Conservation (phyloP, 2,888 invertebrate genomes). For the Orthosia cruda region DNA sequence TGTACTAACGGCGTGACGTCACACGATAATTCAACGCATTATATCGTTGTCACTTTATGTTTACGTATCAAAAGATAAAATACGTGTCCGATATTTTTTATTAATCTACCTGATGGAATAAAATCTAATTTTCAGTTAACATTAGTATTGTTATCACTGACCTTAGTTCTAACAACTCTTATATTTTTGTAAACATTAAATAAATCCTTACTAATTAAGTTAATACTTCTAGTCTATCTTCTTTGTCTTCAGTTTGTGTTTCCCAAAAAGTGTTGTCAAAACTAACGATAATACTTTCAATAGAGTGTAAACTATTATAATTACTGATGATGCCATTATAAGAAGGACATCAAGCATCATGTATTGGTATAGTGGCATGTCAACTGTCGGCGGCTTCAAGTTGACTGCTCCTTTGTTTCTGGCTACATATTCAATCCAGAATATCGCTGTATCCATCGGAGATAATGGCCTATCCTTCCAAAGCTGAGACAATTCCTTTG, state of each 20-base stretch:
- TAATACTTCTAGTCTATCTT: constrained; percentile 11
- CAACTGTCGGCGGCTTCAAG: constrained; percentile 65
- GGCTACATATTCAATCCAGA: constrained; percentile 93
- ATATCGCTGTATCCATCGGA: constrained; percentile 92
- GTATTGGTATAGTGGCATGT: constrained; percentile 64
- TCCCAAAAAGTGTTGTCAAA: constrained; percentile 1
- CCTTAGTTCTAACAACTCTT: neutral
- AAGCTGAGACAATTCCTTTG: constrained; percentile 63
- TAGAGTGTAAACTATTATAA: constrained; percentile 21
- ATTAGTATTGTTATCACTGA: too few species aligned
- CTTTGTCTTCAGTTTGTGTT: constrained; percentile 20
- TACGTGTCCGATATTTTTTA: too few species aligned
- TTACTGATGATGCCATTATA: neutral
- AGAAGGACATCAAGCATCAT: constrained; percentile 56
- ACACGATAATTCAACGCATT: too few species aligned
- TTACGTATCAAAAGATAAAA: too few species aligned
- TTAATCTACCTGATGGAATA: too few species aligned
- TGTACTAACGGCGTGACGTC: too few species aligned
- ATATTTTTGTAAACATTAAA: neutral
- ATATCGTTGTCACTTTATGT: too few species aligned
- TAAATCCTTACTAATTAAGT: neutral
- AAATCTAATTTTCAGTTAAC: too few species aligned
- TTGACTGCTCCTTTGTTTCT: constrained; percentile 86
- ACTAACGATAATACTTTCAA: constrained; percentile 15
- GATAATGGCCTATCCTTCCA: constrained; percentile 83